phyloP scores from a whole-genome alignment of 2,113 vertebrate genomes.

The human region DNA sequence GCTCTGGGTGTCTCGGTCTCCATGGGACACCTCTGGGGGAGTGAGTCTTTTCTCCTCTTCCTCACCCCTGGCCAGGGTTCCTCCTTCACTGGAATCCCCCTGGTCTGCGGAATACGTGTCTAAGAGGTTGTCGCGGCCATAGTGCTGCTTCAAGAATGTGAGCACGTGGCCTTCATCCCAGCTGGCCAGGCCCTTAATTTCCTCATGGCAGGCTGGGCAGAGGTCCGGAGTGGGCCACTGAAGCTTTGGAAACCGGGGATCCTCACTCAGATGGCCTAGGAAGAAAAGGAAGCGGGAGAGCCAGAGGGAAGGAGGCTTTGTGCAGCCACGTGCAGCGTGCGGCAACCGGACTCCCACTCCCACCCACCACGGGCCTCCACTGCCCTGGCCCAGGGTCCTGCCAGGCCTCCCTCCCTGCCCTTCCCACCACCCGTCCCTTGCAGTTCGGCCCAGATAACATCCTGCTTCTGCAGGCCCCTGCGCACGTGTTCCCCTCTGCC shows the following conservation, averaged over 20 bases:
- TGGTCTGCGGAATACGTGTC: constrained; percentile 79
- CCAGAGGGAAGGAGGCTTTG: rapidly evolving
- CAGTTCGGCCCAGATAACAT: neutral
- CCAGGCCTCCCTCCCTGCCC: neutral
- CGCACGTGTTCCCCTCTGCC: neutral
- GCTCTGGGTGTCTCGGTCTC: neutral
- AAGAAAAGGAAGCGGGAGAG: neutral
- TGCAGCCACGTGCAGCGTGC: neutral
- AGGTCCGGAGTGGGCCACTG: constrained; percentile 93
- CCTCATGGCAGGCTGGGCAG: constrained; percentile 92
- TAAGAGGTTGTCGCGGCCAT: constrained; percentile 85
- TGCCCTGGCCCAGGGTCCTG: neutral
- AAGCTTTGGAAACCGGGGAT: constrained; percentile 93
- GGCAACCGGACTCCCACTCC: neutral
- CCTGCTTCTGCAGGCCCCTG: neutral
- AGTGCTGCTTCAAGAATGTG: constrained; percentile 89
- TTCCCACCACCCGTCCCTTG: neutral
- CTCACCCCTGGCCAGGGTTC: neutral
- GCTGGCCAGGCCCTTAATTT: constrained; percentile 87
- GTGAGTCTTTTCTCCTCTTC: neutral
- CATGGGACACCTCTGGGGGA: neutral
- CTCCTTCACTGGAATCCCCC: neutral
- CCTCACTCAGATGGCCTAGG: constrained; percentile 91
- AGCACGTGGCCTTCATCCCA: constrained; percentile 92
- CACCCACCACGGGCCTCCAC: neutral